These are phyloP conservation scores for Erithacus rubecula DNA, from an alignment of 2,797 vertebrate genomes.

Conservation along the genomic window DNA sequence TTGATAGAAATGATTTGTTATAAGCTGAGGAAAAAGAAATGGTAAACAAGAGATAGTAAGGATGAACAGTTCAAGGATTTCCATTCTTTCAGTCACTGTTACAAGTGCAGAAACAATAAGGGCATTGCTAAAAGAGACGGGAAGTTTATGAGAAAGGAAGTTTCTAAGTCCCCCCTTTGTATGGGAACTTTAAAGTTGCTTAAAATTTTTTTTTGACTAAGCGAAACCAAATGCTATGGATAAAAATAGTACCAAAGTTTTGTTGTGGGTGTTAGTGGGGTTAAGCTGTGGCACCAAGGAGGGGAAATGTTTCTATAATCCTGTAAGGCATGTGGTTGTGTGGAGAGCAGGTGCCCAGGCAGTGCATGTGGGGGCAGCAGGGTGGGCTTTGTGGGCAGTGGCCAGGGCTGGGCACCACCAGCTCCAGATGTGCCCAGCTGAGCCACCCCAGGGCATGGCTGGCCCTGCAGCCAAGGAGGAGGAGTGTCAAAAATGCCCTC, in stretches of 20 bases:
- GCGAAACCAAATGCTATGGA: not conserved
- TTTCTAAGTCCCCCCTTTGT: not conserved
- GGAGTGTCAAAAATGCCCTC: not conserved
- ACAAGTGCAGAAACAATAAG: not conserved
- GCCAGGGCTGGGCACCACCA: rapidly evolving
- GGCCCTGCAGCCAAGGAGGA: not conserved
- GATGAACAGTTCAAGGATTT: not conserved
- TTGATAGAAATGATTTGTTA: not conserved
- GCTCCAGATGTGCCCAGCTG: not conserved
- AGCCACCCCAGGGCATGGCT: too few relatives aligned
- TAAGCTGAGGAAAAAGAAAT: not conserved
- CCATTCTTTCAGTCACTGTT: not conserved
- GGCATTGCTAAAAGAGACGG: not conserved
- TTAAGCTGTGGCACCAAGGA: not conserved
- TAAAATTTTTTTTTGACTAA: not conserved
- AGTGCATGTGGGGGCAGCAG: too few relatives aligned
- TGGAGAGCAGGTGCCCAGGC: not conserved
- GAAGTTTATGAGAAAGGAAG: not conserved
- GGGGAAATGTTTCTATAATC: not conserved
- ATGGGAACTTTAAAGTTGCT: not conserved
- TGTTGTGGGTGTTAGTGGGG: not conserved
- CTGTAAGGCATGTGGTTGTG: not conserved
- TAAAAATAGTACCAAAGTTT: not conserved
- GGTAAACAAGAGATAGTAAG: not conserved
- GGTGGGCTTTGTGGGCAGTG: not conserved